Base-by-base conservation (phyloP, 2,113 vertebrate species). In the Pyxicephalus adspersus region DNA sequence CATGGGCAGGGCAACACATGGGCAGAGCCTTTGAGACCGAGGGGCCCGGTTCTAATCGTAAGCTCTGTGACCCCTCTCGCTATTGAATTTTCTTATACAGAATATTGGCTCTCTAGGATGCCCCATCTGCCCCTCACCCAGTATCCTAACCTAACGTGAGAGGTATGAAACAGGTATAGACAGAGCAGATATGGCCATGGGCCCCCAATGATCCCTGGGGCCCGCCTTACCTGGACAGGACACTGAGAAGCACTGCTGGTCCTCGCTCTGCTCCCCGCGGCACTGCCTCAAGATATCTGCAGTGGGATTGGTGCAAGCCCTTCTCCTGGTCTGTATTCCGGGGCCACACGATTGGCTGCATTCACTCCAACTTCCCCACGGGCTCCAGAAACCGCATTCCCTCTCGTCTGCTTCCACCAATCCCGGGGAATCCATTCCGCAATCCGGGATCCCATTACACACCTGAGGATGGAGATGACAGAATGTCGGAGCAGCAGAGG, bases 261-360 rank as follows among this genome's bases (percentile, higher is more conserved):
- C 89, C 85, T 96, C 89, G 0, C 22, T 26, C 22, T 87, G 87
- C 0, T 88, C 90, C 4, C 96, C 96, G 0, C 26, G 86, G 85
- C 96, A 97, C 15, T 64, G 85, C 23, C 68, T 87, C 31, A 95
- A 88, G 0, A 87, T 80, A 0, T 89, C 90, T 0, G 89, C 84
- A 0, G 31, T 38, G 0, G 38, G 28, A 0, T 76, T 84, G 23
- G 83, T 88, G 70, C 96, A 97, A 17, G 2, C 83, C 58, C 94
- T 92, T 0, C 81, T 65, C 2, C 93, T 86, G 64, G 18, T 87
- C 88, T 89, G 93, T 11, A 76, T 79, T 0, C 96, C 94, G 0
- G 91, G 84, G 11, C 94, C 95, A 15, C 95, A 97, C 0, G 92
- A 90, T 16, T 2, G 84, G 73, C 91, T 95, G 85, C 96, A 98